phyloP scores from a whole-genome alignment of 2,797 vertebrate species.

The Sandelia bainsii region DNA sequence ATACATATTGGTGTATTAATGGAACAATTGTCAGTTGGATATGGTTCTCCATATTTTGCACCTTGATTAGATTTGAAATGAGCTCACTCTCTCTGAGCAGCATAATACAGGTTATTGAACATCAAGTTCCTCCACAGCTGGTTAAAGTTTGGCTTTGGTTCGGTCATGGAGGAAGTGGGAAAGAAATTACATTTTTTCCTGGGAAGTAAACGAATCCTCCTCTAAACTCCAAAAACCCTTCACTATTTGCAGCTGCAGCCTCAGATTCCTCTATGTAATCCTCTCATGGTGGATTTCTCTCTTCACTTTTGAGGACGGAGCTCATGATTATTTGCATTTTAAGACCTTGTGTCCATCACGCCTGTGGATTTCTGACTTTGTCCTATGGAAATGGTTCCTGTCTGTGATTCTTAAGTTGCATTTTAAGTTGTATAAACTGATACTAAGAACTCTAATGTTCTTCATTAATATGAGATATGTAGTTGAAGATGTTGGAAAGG shows the following conservation, averaged over 20 bases:
- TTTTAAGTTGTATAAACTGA: neutral
- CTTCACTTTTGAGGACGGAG: neutral
- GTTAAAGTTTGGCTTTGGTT: neutral
- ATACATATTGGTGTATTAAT: too few relatives aligned
- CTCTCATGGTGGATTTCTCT: neutral
- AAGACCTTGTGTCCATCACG: neutral
- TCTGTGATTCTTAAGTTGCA: neutral
- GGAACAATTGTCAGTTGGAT: neutral
- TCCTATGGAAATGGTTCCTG: too few relatives aligned
- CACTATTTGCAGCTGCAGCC: conserved; percentile 1
- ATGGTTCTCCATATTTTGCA: neutral
- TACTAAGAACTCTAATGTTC: neutral
- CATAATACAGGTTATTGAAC: neutral
- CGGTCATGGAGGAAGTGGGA: neutral
- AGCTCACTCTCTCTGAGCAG: neutral
- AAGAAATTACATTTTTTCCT: conserved; percentile 9
- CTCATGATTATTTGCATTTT: conserved; percentile 18
- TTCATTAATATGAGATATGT: neutral
- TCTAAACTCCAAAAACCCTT: conserved; percentile 4
- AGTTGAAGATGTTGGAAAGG: neutral
- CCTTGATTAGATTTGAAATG: neutral
- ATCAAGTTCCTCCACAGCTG: neutral
- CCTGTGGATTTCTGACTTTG: conserved; percentile 6
- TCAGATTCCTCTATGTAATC: neutral
- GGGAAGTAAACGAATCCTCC: conserved; percentile 1